Conservation (phyloP, 2,888 invertebrate species). For the Digitonthophagus gazella region DNA sequence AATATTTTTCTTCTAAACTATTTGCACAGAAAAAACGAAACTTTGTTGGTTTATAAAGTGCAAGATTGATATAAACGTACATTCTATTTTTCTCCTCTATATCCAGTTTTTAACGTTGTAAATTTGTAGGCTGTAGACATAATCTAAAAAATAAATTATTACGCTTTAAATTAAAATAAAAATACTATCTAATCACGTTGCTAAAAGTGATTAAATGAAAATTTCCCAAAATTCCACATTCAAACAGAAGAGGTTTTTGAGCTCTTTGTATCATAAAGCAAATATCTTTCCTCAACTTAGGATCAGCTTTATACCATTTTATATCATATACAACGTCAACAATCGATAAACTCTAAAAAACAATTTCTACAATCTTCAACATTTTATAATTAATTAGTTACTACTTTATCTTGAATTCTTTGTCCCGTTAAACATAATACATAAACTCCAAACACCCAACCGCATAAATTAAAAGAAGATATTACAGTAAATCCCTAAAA, state of each 20-base stretch:
- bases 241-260: neutral
- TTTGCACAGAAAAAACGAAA: too few relatives aligned
- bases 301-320: conserved; percentile 11
- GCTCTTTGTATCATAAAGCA: conserved; percentile 9
- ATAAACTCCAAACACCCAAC: conserved; percentile 6
- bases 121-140: neutral
- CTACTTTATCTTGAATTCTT: neutral
- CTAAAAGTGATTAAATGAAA: neutral
- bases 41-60: too few relatives aligned
- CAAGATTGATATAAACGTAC: too few relatives aligned
- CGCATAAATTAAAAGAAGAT: neutral
- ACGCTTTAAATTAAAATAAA: neutral
- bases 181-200: neutral
- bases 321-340: conserved; percentile 6
- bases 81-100: too few relatives aligned
- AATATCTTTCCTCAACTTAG: neutral
- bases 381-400: neutral
- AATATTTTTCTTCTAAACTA: too few relatives aligned
- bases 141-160: neutral
- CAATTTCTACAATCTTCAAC: neutral
- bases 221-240: neutral
- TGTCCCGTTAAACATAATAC: neutral
- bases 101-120: neutral
- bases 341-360: conserved; percentile 11
- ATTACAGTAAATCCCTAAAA: neutral